Conservation (phyloP, 2,113 vertebrate species). For the Malurus alboscapulatus region DNA sequence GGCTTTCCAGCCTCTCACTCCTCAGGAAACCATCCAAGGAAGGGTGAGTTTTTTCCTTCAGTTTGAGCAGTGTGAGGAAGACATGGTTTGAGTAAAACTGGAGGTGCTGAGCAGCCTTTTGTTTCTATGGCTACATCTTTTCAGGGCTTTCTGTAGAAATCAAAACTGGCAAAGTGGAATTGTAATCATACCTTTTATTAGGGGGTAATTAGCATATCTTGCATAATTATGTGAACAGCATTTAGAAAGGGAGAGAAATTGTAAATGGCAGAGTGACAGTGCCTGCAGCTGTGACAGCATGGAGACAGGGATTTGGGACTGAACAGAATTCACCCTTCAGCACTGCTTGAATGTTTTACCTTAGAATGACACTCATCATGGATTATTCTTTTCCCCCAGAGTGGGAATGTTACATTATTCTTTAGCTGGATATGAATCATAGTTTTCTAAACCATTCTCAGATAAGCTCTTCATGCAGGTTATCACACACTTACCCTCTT, state of each 20-base stretch:
- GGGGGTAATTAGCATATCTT: conserved; percentile 2
- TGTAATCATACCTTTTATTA: conserved; percentile 18
- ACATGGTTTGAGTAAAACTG: neutral
- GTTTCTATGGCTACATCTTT: conserved; percentile 50
- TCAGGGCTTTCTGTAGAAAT: neutral
- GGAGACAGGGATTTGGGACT: neutral
- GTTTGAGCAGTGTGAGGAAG: neutral
- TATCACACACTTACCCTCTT: conserved; percentile 15
- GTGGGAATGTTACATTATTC: neutral
- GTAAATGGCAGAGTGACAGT: neutral
- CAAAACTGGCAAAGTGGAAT: neutral
- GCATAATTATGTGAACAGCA: neutral
- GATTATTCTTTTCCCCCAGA: neutral
- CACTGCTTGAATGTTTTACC: neutral
- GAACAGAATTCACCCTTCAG: neutral
- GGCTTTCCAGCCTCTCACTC: neutral
- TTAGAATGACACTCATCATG: neutral
- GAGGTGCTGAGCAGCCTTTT: neutral
- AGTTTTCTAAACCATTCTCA: conserved; percentile 17
- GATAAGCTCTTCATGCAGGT: neutral
- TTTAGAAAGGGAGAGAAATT: neutral
- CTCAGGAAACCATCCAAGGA: neutral
- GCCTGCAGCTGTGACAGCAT: neutral
- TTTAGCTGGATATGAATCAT: neutral
- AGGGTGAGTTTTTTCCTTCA: neutral